phyloP scores from a whole-genome alignment of 2,113 vertebrate genomes.

The Dasyurus viverrinus region DNA sequence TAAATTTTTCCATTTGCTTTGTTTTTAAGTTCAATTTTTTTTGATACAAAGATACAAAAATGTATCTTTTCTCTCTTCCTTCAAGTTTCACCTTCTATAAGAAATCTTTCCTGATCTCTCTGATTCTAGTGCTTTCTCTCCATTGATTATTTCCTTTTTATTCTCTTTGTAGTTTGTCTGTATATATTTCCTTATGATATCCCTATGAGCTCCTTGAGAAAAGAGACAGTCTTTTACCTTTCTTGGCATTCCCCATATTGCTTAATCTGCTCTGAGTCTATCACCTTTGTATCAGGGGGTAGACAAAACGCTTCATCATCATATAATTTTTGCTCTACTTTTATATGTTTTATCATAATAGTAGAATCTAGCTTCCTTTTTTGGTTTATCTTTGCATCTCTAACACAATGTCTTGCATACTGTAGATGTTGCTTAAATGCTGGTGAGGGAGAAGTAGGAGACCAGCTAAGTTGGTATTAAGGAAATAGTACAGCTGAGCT shows the following conservation, averaged over 20 bases:
- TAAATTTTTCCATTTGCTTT: not conserved
- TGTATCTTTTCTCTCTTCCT: too few species aligned
- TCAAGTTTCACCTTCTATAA: not conserved
- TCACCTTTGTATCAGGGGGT: not conserved
- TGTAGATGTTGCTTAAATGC: not conserved
- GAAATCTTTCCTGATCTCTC: not conserved
- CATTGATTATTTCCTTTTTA: not conserved
- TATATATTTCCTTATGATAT: not conserved
- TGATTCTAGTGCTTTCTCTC: not conserved
- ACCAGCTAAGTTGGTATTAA: not conserved
- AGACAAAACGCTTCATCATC: not conserved
- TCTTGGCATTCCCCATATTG: not conserved
- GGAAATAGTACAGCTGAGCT: not conserved
- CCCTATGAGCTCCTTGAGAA: not conserved
- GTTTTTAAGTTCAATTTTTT: not conserved
- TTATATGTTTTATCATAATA: not conserved
- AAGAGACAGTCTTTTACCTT: not conserved
- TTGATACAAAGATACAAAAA: not conserved
- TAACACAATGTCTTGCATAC: not conserved
- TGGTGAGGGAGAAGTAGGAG: not conserved
- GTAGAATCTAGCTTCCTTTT: not conserved
- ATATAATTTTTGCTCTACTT: not conserved
- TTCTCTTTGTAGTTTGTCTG: not conserved
- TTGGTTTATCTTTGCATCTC: not conserved
- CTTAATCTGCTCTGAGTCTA: not conserved